Evolutionary conservation across 1,140 invertebrate species (phyloP).

Genomic region (Drosophila mauritiana): DNA sequence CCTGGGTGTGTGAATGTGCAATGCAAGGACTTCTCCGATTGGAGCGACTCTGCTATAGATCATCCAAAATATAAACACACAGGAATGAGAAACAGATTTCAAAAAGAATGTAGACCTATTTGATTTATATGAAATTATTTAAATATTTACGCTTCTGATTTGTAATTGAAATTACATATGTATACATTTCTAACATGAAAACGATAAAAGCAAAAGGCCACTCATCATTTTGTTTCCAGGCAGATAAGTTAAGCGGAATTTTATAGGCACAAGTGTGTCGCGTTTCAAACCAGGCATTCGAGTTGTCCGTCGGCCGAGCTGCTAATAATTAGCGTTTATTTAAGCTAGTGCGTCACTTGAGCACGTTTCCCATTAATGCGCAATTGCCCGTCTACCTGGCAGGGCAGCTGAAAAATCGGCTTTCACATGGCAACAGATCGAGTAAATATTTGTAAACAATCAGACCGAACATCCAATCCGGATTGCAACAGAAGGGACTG

Average conservation of each 20-base stretch:
- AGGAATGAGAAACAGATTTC: conserved; percentile 49
- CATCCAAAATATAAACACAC: conserved; percentile 49
- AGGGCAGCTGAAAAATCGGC: conserved; percentile 11
- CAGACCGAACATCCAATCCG: neutral
- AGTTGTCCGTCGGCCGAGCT: conserved; percentile 25
- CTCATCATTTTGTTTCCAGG: conserved; percentile 13
- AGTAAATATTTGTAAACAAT: conserved; percentile 20
- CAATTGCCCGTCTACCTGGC: conserved; percentile 28
- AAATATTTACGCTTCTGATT: conserved; percentile 77
- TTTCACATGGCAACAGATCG: conserved; percentile 16
- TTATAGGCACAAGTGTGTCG: conserved; percentile 9
- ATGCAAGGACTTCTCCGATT: conserved; percentile 28
- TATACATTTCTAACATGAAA: conserved; percentile 54
- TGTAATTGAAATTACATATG: conserved; percentile 78
- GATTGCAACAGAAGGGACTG: conserved; percentile 8
- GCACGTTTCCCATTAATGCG: conserved; percentile 45
- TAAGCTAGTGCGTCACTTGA: conserved; percentile 34
- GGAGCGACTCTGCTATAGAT: conserved; percentile 26
- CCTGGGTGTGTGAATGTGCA: conserved; percentile 32
- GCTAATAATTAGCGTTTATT: conserved; percentile 36
- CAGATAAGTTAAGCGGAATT: conserved; percentile 21
- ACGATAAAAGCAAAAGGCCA: conserved; percentile 28
- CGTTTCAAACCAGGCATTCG: conserved; percentile 11
- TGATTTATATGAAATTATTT: conserved; percentile 81
- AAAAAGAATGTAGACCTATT: conserved; percentile 73